A percentile compares a stretch with the other conserved stretches of the same genome.
These are phyloP conservation scores for Baryphthengus martii DNA, from an alignment of 2,113 vertebrate species.

Conservation along the genomic window DNA sequence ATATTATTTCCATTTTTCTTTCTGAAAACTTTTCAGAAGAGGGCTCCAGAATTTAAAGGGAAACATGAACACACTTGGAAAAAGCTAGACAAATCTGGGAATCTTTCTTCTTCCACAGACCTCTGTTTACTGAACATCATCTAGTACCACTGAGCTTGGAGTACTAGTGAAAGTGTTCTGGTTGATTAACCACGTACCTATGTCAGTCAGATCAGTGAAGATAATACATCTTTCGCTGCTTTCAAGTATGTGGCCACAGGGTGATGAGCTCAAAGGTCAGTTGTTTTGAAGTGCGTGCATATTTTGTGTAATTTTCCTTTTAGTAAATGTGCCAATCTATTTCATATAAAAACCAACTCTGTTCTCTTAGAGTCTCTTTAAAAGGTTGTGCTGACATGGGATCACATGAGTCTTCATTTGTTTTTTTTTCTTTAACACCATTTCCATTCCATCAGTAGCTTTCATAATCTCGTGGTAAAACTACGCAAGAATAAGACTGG, in stretches of 20 bases:
- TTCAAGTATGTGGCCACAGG: not conserved
- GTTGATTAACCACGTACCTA: not conserved
- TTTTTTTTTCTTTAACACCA: not conserved
- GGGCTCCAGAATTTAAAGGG: not conserved
- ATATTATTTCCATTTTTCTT: not conserved
- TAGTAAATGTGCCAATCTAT: not conserved
- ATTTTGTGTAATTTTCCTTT: not conserved
- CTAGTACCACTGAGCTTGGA: not conserved
- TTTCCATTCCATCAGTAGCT: not conserved
- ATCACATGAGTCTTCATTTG: not conserved
- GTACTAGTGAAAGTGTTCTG: not conserved
- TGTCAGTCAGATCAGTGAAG: not conserved
- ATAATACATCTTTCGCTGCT: not conserved
- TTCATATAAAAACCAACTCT: not conserved
- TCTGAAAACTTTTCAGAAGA: not conserved
- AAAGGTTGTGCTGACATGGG: not conserved
- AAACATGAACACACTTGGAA: not conserved
- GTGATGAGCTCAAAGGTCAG: not conserved
- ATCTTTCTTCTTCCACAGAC: not conserved
- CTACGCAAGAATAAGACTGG: not conserved
- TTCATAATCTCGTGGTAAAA: not conserved
- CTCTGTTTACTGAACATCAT: not conserved
- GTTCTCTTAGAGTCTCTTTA: not conserved
- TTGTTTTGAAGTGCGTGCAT: not conserved
- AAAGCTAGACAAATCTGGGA: not conserved